Conservation (phyloP, 2,797 vertebrate genomes). For the Chelon auratus region DNA sequence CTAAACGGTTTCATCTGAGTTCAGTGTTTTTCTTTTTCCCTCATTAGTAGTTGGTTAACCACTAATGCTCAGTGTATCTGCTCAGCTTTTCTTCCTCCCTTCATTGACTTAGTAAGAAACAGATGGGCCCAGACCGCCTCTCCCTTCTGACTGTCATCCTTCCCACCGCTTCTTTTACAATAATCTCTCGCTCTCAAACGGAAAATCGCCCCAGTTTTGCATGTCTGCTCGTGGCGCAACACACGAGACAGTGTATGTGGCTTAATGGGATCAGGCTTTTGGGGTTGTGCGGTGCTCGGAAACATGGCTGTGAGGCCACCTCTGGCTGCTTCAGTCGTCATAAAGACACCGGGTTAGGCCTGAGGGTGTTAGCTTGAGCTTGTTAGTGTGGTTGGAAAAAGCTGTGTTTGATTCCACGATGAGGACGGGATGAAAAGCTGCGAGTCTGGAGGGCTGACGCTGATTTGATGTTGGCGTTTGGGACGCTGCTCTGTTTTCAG, state of each 20-base stretch:
- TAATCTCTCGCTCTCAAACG: conserved; percentile 76
- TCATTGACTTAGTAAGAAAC: conserved; percentile 80
- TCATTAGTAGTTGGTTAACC: conserved; percentile 87
- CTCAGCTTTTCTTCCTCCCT: conserved; percentile 76
- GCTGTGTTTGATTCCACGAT: conserved; percentile 47
- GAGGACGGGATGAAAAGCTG: conserved; percentile 60
- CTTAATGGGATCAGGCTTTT: conserved; percentile 76
- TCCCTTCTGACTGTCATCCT: conserved; percentile 51
- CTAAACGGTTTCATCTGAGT: conserved; percentile 84
- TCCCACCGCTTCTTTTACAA: conserved; percentile 71
- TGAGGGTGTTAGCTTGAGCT: conserved; percentile 64
- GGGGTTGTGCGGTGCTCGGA: conserved; percentile 72
- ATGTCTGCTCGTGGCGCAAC: conserved; percentile 73
- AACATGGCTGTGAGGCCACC: conserved; percentile 64
- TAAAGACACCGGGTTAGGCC: conserved; percentile 56
- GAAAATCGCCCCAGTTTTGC: conserved; percentile 76
- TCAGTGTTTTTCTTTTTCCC: conserved; percentile 84
- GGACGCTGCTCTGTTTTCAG: conserved; percentile 35
- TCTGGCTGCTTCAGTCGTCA: conserved; percentile 65
- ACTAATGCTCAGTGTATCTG: conserved; percentile 84
- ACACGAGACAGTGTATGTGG: conserved; percentile 72
- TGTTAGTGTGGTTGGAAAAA: conserved; percentile 69
- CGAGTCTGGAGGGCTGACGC: conserved; percentile 42
- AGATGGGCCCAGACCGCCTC: conserved; percentile 72
- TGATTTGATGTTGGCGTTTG: conserved; percentile 54